Conservation (phyloP, 2,113 vertebrate genomes). For the Mystacornis crossleyi region DNA sequence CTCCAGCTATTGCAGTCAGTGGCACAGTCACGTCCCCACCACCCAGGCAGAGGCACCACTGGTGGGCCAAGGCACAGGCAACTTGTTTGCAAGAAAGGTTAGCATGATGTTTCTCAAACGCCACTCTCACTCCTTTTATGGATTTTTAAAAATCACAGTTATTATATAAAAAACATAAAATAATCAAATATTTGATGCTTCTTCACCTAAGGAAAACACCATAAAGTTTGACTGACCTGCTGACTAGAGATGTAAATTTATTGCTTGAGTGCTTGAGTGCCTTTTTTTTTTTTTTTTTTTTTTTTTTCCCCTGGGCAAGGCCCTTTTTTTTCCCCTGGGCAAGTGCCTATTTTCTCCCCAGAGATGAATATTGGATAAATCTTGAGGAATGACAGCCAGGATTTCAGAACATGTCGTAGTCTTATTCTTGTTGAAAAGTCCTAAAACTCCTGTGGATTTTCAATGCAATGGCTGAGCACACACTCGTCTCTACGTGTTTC, state of each 20-base stretch:
- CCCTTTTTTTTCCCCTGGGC: neutral
- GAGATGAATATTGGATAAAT: neutral
- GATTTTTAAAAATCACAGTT: neutral
- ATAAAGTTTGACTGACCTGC: neutral
- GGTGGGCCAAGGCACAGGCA: neutral
- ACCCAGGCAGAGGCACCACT: neutral
- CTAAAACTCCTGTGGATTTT: neutral
- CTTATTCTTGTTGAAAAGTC: neutral
- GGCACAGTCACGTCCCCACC: neutral
- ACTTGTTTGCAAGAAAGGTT: neutral
- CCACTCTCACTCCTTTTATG: neutral
- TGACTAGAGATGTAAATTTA: neutral
- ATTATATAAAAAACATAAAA: neutral
- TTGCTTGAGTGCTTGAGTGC: neutral
- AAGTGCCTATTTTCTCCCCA: neutral
- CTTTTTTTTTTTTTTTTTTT: neutral
- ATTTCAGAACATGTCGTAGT: neutral
- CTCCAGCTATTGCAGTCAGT: rapidly evolving
- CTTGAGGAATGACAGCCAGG: neutral
- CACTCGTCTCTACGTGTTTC: rapidly evolving
- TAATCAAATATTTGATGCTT: neutral
- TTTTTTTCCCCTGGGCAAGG: neutral
- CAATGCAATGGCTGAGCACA: rapidly evolving
- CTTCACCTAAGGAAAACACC: neutral
- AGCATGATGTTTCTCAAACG: neutral